Conservation (phyloP, 2,888 invertebrate species). For the Arge pagana region DNA sequence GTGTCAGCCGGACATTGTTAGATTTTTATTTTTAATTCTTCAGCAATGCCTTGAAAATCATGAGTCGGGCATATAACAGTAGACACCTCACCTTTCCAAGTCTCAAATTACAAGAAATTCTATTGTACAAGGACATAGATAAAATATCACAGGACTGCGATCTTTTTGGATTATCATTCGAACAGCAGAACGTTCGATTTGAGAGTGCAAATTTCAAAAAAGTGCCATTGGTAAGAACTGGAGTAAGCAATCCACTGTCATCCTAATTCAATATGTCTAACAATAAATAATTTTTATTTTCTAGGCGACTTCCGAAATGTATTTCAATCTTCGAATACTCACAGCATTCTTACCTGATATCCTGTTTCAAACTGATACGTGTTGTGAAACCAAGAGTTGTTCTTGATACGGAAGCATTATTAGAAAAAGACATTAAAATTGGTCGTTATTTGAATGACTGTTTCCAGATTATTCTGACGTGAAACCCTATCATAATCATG, state of each 20-base stretch:
- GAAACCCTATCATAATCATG: no score
- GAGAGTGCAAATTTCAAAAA: conserved; percentile 56
- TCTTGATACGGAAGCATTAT: no score
- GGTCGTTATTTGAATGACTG: no score
- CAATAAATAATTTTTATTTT: conserved; percentile 6
- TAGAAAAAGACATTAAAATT: no score
- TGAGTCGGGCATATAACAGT: conserved; percentile 66
- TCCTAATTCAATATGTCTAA: conserved; percentile 1
- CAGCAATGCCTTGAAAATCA: conserved; percentile 63
- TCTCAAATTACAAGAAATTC: conserved; percentile 56
- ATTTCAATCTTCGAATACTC: conserved; percentile 33
- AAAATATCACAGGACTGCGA: conserved; percentile 58
- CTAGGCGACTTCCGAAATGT: conserved; percentile 42
- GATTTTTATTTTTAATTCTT: conserved; percentile 36
- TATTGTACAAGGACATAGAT: conserved; percentile 58
- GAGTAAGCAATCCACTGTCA: no score
- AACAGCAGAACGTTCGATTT: conserved; percentile 53
- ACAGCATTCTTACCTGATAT: conserved; percentile 40
- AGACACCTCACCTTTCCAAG: conserved; percentile 62
- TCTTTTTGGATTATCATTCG: conserved; percentile 60
- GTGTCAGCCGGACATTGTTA: background rate
- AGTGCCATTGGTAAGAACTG: conserved; percentile 56
- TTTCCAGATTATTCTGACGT: no score
- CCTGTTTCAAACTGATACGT: conserved; percentile 31
- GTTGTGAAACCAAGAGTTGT: no score